A percentile compares a stretch with the other conserved stretches of the same genome.
These are phyloP conservation scores for Gulo gulo DNA, from an alignment of 2,113 vertebrate genomes.

Conservation along the genomic window DNA sequence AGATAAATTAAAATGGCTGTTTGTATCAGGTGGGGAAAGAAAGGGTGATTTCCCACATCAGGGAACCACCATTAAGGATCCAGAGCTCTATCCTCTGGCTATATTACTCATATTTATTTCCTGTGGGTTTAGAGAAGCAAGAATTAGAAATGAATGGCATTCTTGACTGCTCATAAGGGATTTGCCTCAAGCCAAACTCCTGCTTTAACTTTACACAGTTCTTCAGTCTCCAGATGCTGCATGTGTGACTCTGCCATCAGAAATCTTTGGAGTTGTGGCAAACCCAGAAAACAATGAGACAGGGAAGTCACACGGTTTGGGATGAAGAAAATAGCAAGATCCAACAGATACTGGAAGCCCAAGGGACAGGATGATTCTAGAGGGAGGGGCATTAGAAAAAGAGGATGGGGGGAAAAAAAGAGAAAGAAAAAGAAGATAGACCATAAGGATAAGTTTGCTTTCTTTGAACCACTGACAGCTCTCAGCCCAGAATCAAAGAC, in stretches of 20 bases:
- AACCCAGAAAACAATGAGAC: not conserved
- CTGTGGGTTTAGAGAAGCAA: slow-evolving; percentile 70
- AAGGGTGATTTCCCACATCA: slow-evolving; percentile 67
- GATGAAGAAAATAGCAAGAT: not conserved
- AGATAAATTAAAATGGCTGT: slow-evolving; percentile 74
- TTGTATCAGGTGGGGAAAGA: slow-evolving; percentile 71
- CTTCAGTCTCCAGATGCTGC: slow-evolving; percentile 50
- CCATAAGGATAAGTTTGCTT: not conserved
- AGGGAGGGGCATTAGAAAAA: not conserved
- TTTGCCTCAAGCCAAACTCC: slow-evolving; percentile 72
- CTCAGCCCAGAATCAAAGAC: not conserved
- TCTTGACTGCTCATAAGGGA: slow-evolving; percentile 69
- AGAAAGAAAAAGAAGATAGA: not conserved
- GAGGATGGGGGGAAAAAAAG: not conserved
- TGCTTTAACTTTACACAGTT: slow-evolving; percentile 57
- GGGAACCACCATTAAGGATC: slow-evolving; percentile 77
- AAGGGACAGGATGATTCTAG: not conserved
- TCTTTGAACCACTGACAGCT: not conserved
- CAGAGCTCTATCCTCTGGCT: slow-evolving; percentile 46
- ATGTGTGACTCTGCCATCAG: not conserved
- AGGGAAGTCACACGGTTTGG: not conserved
- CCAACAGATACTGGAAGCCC: not conserved
- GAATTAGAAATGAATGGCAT: slow-evolving; percentile 79
- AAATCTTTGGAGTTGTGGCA: not conserved
- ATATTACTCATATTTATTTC: slow-evolving; percentile 80